phyloP scores from a whole-genome alignment of 2,797 vertebrate species.

The Microctenopoma stevenorrisi region DNA sequence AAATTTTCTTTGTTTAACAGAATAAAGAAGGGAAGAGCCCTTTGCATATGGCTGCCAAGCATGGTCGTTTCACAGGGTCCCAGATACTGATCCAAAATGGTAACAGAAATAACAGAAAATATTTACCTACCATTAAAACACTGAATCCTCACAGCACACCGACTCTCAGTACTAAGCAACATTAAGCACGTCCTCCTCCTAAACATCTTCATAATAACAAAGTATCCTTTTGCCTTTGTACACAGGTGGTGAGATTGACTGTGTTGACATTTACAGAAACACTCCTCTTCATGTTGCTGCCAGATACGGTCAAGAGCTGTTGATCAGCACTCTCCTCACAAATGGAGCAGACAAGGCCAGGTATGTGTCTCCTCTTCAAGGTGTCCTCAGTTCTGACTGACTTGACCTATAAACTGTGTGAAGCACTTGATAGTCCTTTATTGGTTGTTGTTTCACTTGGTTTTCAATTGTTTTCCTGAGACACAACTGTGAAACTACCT shows the following conservation, averaged over 20 bases:
- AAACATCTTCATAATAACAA: too few species aligned
- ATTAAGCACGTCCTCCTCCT: not conserved
- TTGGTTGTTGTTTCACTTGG: too few species aligned
- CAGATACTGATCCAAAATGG: slow-evolving; percentile 98
- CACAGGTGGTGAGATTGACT: slow-evolving; percentile 93
- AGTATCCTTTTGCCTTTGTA: not conserved
- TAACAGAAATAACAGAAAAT: slow-evolving; percentile 61
- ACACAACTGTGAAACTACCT: too few species aligned
- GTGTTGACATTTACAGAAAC: slow-evolving; percentile 92
- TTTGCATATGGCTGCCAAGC: slow-evolving; percentile 94
- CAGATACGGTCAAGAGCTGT: slow-evolving; percentile 94
- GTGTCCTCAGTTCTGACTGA: too few species aligned
- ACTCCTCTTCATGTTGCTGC: slow-evolving; percentile 95
- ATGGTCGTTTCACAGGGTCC: slow-evolving; percentile 94
- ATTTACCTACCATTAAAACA: not conserved
- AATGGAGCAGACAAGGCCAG: slow-evolving; percentile 93
- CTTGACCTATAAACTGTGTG: too few species aligned
- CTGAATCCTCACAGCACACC: not conserved
- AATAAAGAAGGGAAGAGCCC: slow-evolving; percentile 96
- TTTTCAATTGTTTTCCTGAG: too few species aligned
- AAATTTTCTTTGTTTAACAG: slow-evolving; percentile 73
- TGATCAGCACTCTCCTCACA: slow-evolving; percentile 95
- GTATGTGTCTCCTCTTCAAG: slow-evolving; percentile 61
- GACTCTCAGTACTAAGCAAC: not conserved
- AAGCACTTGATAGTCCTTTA: too few species aligned